Conservation (phyloP, 2,888 invertebrate species). For the Bursaphelenchus okinawaensis region DNA sequence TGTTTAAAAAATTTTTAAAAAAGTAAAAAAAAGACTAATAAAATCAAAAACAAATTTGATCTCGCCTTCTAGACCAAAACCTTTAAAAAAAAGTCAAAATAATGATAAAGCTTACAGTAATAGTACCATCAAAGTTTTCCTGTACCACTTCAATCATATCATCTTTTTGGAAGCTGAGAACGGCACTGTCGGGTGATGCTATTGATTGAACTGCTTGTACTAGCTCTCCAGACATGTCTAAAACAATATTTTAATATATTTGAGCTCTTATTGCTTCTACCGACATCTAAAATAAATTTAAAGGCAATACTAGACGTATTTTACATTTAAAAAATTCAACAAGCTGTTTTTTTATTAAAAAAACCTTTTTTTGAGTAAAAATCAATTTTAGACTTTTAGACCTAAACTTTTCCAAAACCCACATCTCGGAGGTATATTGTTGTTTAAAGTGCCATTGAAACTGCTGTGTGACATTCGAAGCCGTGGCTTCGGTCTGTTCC, state of each 20-base stretch:
- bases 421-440: slow-evolving; percentile 24
- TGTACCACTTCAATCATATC: slow-evolving; percentile 42
- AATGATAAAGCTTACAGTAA: no score
- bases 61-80: no score
- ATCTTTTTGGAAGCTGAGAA: slow-evolving; percentile 22
- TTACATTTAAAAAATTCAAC: no score
- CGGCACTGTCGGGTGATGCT: slow-evolving; percentile 7
- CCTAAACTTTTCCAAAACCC: no score
- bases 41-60: no score
- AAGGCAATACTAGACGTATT: no score
- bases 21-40: no score
- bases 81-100: no score
- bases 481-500: slow-evolving; percentile 6
- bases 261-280: neutral
- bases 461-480: neutral
- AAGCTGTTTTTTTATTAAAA: no score
- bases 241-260: neutral
- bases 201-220: slow-evolving; percentile 11
- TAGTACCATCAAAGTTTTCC: slow-evolving; percentile 23
- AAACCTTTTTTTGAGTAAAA: slow-evolving; percentile 7
- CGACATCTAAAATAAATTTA: no score
- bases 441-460: slow-evolving; percentile 1
- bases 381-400: no score
- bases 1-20: no score
- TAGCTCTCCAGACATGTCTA: slow-evolving; percentile 1